phyloP scores from a whole-genome alignment of 2,888 invertebrate genomes.

The Drosophila peninsularis region DNA sequence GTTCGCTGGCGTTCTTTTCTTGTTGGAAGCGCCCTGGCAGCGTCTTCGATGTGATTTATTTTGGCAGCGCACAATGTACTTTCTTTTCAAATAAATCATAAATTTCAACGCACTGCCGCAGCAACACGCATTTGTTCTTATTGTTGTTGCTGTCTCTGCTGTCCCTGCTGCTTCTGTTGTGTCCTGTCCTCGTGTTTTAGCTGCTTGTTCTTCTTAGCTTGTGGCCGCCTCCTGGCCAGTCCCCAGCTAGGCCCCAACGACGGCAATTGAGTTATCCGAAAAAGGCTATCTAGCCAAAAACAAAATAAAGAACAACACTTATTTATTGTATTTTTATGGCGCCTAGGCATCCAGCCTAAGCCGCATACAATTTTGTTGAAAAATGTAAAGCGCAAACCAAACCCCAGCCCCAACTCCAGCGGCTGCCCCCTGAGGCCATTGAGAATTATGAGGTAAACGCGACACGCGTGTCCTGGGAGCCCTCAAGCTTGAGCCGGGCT shows the following conservation, averaged over 20 bases:
- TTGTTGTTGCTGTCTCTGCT: background rate
- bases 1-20: slow-evolving; percentile 38
- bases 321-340: slow-evolving; percentile 79
- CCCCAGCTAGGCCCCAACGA: slow-evolving; percentile 33
- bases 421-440: slow-evolving; percentile 26
- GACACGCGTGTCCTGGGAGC: slow-evolving; percentile 57
- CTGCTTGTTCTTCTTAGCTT: background rate
- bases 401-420: background rate
- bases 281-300: slow-evolving; percentile 65
- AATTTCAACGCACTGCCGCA: slow-evolving; percentile 74
- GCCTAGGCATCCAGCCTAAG: slow-evolving; percentile 61
- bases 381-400: slow-evolving; percentile 63
- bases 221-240: slow-evolving; percentile 3
- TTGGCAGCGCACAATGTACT: slow-evolving; percentile 76
- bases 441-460: slow-evolving; percentile 77
- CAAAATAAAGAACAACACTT: slow-evolving; percentile 30
- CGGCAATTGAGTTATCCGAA: slow-evolving; percentile 77
- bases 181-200: slow-evolving; percentile 5
- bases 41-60: slow-evolving; percentile 79
- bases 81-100: slow-evolving; percentile 80
- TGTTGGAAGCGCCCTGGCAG: slow-evolving; percentile 51
- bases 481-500: slow-evolving; percentile 20
- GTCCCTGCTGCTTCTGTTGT: slow-evolving; percentile 10
- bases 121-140: slow-evolving; percentile 48
- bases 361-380: slow-evolving; percentile 69